Base-by-base conservation (phyloP, 2,888 invertebrate genomes). In the Dorcus hopei region DNA sequence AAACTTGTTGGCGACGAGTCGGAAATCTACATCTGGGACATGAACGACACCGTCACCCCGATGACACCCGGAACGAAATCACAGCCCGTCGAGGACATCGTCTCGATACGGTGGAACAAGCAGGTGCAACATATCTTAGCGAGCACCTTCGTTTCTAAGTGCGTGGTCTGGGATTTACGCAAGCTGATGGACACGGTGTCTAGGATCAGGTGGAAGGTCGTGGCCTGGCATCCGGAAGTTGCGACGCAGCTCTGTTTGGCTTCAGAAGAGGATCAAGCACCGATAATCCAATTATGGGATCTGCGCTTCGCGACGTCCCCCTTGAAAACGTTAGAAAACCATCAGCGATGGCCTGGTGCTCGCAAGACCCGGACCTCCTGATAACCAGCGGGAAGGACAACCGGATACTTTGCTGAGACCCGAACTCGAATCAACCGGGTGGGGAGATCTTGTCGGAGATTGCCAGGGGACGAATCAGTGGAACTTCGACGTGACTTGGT, bases 21-120 rank as follows among this genome's bases (percentile, higher is more conserved):
- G 19, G 97, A 97, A 82, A 95, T 97, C 70, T 95, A 89, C 74
- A 95, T 97, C 68, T 97, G 97, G 97, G 97, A 97, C 80, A 83
- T 97, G 61, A 93, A 94, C 75, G 95, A 93, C 77, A 90, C 91
- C 0, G 85, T 83, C 55, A 89, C 89, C 55, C 95, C 96, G 4
- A 96, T 97, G 92, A 90, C 94, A 8, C 97, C 97, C 0, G 97
- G 97, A 19, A 86, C 91, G 42, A 90, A 90, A 76, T 90, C 91
- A 42, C 90, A 95, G 80, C 95, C 96, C 0, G 82, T 85, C 9
- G 96, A 97, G 77, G 95, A 95, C 78, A 93, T 97, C 2, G 88
- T 94, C 63, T 90, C 90, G 60, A 84, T 97, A 48, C 89, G 94
- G 0, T 97, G 97, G 97, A 97, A 97, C 78, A 88, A 89, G 69